Conservation (phyloP, 2,888 invertebrate genomes). For the Priocnemis perturbator region DNA sequence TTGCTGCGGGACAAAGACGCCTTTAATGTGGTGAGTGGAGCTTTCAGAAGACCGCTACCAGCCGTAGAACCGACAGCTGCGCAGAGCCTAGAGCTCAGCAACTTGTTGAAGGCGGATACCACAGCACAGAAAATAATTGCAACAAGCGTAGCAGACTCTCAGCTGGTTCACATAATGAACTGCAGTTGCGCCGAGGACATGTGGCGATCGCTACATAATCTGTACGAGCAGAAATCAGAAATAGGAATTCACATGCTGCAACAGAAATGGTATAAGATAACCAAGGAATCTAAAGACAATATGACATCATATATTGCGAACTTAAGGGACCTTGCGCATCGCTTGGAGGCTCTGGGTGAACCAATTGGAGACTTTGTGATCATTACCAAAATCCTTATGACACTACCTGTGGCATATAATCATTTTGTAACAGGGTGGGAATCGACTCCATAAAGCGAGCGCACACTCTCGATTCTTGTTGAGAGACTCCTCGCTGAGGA, state of each 20-base stretch:
- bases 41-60: neutral
- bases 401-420: too few relatives aligned
- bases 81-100: conserved; percentile 10
- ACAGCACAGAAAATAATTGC: conserved; percentile 28
- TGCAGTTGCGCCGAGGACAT: conserved; percentile 21
- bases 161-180: conserved; percentile 26
- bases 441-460: too few relatives aligned
- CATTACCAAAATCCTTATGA: too few relatives aligned
- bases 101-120: conserved; percentile 23
- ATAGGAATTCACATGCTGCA: conserved; percentile 29
- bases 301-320: conserved; percentile 20
- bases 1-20: conserved; percentile 28
- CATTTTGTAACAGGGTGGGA: too few relatives aligned
- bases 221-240: too few relatives aligned
- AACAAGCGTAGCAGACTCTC: too few relatives aligned
- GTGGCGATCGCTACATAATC: conserved; percentile 31
- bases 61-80: conserved; percentile 16
- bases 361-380: conserved; percentile 29
- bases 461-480: too few relatives aligned
- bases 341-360: conserved; percentile 31
- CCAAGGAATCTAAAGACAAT: conserved; percentile 12
- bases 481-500: too few relatives aligned
- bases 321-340: too few relatives aligned
- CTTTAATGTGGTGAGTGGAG: conserved; percentile 15
- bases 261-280: conserved; percentile 22